Percentiles rank a stretch among this genome's conserved stretches.
phyloP scores from a whole-genome alignment of 2,797 vertebrate genomes.

The Aratinga solstitialis region DNA sequence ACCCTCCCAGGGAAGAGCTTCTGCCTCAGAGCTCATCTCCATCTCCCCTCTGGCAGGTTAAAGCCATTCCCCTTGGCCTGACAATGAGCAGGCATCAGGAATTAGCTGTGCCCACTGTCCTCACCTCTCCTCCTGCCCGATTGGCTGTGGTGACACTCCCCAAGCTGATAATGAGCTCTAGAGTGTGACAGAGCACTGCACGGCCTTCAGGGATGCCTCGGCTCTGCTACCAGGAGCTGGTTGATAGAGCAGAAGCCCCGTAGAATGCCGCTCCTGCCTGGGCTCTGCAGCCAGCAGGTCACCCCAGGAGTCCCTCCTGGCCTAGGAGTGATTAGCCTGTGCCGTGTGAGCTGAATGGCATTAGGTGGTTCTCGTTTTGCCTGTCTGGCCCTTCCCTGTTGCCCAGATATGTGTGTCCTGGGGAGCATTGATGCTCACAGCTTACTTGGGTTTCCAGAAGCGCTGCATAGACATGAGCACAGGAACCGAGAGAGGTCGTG shows the following conservation, averaged over 20 bases:
- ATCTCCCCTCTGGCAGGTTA: neutral
- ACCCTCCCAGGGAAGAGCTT: neutral
- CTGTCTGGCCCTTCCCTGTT: neutral
- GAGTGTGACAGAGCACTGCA: neutral
- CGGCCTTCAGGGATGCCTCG: neutral
- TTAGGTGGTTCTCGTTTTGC: neutral
- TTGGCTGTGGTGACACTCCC: neutral
- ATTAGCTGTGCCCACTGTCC: neutral
- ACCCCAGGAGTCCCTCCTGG: neutral
- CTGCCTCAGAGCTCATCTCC: neutral
- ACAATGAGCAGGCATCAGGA: neutral
- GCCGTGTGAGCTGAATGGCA: neutral
- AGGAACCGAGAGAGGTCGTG: fast-evolving
- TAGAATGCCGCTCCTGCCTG: neutral
- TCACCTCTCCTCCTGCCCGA: neutral
- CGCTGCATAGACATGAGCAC: neutral
- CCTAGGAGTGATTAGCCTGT: neutral
- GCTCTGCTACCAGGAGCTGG: neutral
- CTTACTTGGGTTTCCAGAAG: neutral
- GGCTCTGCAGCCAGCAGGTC: neutral
- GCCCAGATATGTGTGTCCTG: fast-evolving
- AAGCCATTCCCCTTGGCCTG: neutral
- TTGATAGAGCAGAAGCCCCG: neutral
- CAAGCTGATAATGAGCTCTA: neutral
- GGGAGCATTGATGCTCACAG: neutral